Evolutionary conservation across 2,797 vertebrate genomes (phyloP), one percentile per base, ranked within the genome.

Genomic region (Sebastes goodei): DNA sequence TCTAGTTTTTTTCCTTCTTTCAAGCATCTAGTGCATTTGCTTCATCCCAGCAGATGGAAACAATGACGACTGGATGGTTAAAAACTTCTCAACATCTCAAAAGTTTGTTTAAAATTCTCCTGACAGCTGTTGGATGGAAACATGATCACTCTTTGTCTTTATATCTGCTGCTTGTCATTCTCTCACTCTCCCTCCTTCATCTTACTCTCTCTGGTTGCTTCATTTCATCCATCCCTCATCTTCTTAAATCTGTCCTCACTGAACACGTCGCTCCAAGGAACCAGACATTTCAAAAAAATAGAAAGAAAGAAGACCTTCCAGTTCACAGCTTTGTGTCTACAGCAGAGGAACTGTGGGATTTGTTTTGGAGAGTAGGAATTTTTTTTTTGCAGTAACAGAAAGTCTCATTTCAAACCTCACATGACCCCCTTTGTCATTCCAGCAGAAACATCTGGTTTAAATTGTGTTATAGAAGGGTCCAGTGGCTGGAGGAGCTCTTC

Each of bases 321-420:
- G 76, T 68, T 42, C 14, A 52, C 46, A 81, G 84, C 67, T 86
- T 85, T 82, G 78, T 76, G 42, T 86, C 69, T 52, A 42, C 60
- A 73, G 53, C 78, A 59, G 71, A 77, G 71, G 5, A 64, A 66
- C 74, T 69, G 0, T 71, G 78, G 80, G 88, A 84, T 88, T 91
- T 91, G 74, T 72, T 87, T 78, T 29, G 63, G 63, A 81, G 75
- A 86, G 81, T 66, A 6, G 63, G 52, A 74, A 63, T 77, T 74
- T 79, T 89, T 89, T 88, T 33, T 33, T 46, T 78, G 76, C 82
- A 85, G 80, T 73, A 78, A 85, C 63, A 57, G 74, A 79, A 87
- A 87, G 83, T 88, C 76, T 80, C 77, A 83, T 86, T 91, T 85
- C 86, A 91, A 90, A 91, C 88, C 89, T 88, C 67, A 15, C 60